These are phyloP conservation scores for Argentina silus DNA, from an alignment of 2,797 vertebrate genomes.

Conservation along the genomic window DNA sequence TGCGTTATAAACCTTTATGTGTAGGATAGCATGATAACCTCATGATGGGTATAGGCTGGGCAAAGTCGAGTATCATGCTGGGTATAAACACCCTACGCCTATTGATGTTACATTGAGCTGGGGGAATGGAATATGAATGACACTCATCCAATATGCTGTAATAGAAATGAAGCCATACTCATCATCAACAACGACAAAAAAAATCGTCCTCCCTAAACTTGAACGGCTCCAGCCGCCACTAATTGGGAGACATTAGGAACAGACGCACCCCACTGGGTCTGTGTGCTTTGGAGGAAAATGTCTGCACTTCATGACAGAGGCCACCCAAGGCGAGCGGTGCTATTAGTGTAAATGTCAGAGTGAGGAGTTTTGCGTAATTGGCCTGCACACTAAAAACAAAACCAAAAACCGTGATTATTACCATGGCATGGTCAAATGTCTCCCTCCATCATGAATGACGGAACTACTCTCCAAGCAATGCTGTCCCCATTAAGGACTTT, in stretches of 20 bases:
- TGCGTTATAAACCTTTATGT: too few relatives aligned
- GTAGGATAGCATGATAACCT: too few relatives aligned
- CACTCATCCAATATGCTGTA: too few relatives aligned
- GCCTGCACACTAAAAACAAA: conserved; percentile 25
- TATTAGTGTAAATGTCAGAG: conserved; percentile 41
- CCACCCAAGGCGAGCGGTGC: background rate
- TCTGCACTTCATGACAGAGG: background rate
- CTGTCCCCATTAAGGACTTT: conserved; percentile 33
- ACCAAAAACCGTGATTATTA: conserved; percentile 36
- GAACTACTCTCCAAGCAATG: conserved; percentile 8
- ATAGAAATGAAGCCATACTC: too few relatives aligned
- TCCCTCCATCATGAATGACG: conserved; percentile 32
- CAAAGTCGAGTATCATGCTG: too few relatives aligned
- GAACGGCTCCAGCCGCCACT: too few relatives aligned
- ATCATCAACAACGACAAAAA: too few relatives aligned
- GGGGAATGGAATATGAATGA: too few relatives aligned
- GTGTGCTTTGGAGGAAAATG: conserved; percentile 3
- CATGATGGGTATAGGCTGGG: too few relatives aligned
- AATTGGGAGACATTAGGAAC: background rate
- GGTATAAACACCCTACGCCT: too few relatives aligned
- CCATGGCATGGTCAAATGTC: conserved; percentile 42
- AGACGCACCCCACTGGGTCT: background rate
- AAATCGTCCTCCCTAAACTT: too few relatives aligned
- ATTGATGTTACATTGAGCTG: too few relatives aligned
- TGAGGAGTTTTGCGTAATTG: conserved; percentile 42